phyloP scores from a whole-genome alignment of 1,140 invertebrate species.

The Lordiphosa collinella region DNA sequence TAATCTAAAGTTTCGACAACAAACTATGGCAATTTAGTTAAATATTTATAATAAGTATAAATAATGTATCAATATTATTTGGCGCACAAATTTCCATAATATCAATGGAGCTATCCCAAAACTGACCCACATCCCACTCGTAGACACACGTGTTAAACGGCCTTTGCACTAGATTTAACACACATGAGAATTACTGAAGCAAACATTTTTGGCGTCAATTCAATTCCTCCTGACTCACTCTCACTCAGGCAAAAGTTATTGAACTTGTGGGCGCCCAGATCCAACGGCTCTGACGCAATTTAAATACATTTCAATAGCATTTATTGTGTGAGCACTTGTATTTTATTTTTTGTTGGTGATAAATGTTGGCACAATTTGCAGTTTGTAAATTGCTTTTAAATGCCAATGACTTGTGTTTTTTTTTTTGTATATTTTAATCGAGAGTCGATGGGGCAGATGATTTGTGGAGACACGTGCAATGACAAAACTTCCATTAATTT shows the following conservation, averaged over 20 bases:
- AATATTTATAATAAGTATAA: too few species aligned
- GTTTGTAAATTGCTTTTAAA: constrained; percentile 9
- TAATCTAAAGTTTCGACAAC: too few species aligned
- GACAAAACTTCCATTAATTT: constrained; percentile 9
- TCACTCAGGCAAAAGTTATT: constrained; percentile 8
- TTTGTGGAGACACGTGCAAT: neutral
- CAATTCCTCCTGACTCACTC: neutral
- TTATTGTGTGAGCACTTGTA: neutral
- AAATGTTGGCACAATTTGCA: constrained; percentile 6
- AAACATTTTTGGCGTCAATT: too few species aligned
- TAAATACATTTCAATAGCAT: constrained; percentile 7
- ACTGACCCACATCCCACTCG: too few species aligned
- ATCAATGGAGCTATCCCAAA: too few species aligned
- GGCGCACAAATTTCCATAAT: too few species aligned
- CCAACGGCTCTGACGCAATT: neutral
- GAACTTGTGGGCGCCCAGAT: neutral
- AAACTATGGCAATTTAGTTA: too few species aligned
- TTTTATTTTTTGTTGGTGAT: neutral
- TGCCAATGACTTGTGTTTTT: constrained; percentile 3
- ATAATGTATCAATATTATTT: too few species aligned
- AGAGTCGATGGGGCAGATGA: neutral
- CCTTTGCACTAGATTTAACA: too few species aligned
- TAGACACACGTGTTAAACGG: too few species aligned
- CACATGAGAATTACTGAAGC: too few species aligned
- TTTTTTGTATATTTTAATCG: constrained; percentile 1